Evolutionary conservation across 2,888 invertebrate genomes (phyloP), one percentile per base, ranked within the genome.

Genomic region (Schrankia costaestrigalis): DNA sequence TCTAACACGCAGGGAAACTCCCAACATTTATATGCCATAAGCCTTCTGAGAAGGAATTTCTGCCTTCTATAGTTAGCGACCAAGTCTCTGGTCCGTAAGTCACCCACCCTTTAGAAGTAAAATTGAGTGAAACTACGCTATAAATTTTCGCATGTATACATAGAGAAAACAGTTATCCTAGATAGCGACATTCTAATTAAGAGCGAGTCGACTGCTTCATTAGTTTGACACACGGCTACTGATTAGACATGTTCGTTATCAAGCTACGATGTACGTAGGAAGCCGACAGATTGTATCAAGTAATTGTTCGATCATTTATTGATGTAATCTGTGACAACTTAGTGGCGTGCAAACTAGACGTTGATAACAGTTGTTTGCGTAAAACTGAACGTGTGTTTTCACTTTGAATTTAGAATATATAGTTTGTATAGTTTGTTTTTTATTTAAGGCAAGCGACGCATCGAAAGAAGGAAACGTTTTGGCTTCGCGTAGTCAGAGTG

Each of bases 241-340:
- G 53, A 56, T 54, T 38, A 47, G 36, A 48, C 22, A 19, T 9
- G 2, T 19, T 26, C 17, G 22, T 42, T 51, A 56, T 56, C 56
- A 45, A 28, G 12, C 37, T 13, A 23, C 44, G 44, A 36, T 41
- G 52, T 33, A 38, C 51, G 48, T 31, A 28, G 31, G 38, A 38
- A 38, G 38, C 33, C 33, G 32, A 18, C 24, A 26, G 53, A 54
- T 56, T 32, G 14, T 24, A 56, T 56, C 53, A 9, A 13, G 32
- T 51, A 55, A 52, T 53, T 51, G 52, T 56, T 56, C 28, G 30
- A 53, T 55, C 56, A 45, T 41, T 45, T 56, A 53, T 45, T 47
- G 56, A 53, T 53, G 33, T 37, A 46, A 46, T 50, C 52, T 41
- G 10, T 25, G 45, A 30, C 37, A 29, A 38, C 29, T 25, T 33